Base-by-base conservation (phyloP, 2,113 vertebrate species). In the Elephas maximus region DNA sequence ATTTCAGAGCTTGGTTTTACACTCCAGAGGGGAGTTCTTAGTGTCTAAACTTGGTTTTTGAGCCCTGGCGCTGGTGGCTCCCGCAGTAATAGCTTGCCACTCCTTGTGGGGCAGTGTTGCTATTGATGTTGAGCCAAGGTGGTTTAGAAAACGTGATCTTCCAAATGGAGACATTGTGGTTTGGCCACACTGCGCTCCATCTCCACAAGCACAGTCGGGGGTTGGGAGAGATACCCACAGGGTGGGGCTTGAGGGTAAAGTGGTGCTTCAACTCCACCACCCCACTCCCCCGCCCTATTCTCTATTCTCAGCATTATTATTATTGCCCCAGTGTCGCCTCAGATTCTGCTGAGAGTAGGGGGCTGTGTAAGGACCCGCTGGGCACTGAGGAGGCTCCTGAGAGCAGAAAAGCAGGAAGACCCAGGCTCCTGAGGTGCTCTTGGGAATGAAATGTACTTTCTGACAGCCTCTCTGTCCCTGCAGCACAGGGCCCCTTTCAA, bases 71-170 rank as follows among this genome's bases (percentile, higher is more conserved):
- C 91, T 41, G 41, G 89, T 5, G 57, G 86, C 33, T 81, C 81
- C 91, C 3, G 0, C 53, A 57, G 80, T 4, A 24, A 48, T 51
- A 60, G 33, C 88, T 51, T 1, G 62, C 62, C 41, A 8, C 82
- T 90, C 85, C 90, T 78, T 28, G 92, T 82, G 94, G 87, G 79
- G 33, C 65, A 6, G 6, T 48, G 76, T 30, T 80, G 76, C 83
- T 76, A 57, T 33, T 92, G 95, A 81, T 81, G 93, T 81, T 37
- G 37, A 17, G 89, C 95, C 96, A 74, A 37, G 41, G 63, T 60
- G 85, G 88, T 95, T 95, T 80, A 95, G 95, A 89, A 97, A 91
- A 77, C 0, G 23, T 71, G 89, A 92, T 87, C 77, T 93, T 96
- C 97, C 97, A 93, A 87, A 28, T 21, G 80, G 77, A 85, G 90